phyloP scores from a whole-genome alignment of 2,113 vertebrate species.

The Hippocampus barbouri region DNA sequence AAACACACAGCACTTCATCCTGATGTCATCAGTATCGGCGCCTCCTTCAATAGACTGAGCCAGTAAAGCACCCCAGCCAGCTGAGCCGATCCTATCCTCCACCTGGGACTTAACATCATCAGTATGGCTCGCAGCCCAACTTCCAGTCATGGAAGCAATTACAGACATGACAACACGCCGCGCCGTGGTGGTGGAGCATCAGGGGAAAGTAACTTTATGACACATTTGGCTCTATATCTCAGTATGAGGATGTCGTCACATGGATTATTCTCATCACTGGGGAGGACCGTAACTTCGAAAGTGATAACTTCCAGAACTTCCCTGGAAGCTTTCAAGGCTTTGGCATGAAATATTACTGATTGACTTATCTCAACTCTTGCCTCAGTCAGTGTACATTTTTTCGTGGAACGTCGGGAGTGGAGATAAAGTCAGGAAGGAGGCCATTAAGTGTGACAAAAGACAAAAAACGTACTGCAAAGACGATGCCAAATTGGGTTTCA shows the following conservation, averaged over 20 bases:
- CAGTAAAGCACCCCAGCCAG: constrained; percentile 55
- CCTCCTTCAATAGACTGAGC: constrained; percentile 28
- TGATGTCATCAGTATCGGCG: constrained; percentile 33
- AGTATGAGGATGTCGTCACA: neutral
- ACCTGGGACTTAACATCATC: constrained; percentile 55
- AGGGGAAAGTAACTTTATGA: constrained; percentile 8
- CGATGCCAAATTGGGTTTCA: constrained; percentile 3
- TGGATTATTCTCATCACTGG: neutral
- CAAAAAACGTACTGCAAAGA: neutral
- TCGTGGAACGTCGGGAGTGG: neutral
- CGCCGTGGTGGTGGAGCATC: constrained; percentile 6
- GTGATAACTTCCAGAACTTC: constrained; percentile 5
- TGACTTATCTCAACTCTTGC: constrained; percentile 4
- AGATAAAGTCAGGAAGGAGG: neutral
- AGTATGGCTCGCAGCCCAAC: constrained; percentile 44
- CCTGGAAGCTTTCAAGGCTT: neutral
- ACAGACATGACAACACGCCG: constrained; percentile 39
- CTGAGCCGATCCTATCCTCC: constrained; percentile 30
- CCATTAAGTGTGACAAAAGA: neutral
- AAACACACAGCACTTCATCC: constrained; percentile 19
- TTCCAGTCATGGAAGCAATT: constrained; percentile 71
- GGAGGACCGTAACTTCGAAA: neutral
- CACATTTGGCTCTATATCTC: neutral
- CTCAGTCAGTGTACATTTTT: neutral
- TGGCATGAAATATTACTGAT: neutral